Percentiles rank a stretch among this genome's conserved stretches.
Conservation (phyloP, 2,113 vertebrate genomes). For the Panthera uncia region DNA sequence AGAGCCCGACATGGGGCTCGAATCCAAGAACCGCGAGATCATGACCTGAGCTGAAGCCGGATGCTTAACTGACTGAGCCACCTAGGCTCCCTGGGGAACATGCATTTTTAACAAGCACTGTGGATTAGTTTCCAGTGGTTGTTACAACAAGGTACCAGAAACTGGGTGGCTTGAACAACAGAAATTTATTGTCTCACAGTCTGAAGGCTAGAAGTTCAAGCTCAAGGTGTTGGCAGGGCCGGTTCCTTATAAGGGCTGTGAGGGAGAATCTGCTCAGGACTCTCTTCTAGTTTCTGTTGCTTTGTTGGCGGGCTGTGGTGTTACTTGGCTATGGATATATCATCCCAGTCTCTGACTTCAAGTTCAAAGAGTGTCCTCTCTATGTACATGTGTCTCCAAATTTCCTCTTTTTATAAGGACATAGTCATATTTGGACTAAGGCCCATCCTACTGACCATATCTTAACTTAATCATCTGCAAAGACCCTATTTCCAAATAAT, state of each 20-base stretch:
- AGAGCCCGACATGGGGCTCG: too few relatives aligned
- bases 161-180: neutral
- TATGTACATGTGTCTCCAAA: neutral
- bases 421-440: neutral
- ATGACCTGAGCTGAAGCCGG: too few relatives aligned
- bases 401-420: neutral
- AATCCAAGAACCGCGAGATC: too few relatives aligned
- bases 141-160: neutral
- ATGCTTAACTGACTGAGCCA: too few relatives aligned
- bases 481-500: neutral
- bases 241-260: neutral
- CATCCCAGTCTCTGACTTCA: neutral
- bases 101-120: neutral
- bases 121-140: neutral
- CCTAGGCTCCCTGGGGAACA: neutral
- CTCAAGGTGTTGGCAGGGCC: neutral
- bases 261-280: neutral
- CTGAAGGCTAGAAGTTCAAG: neutral
- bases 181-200: neutral
- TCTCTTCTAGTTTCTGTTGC: neutral
- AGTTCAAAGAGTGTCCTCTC: neutral
- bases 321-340: neutral
- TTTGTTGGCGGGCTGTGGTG: neutral
- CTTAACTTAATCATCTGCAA: neutral
- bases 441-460: neutral